phyloP scores from a whole-genome alignment of 53 echinoderm and acorn worm species.

The Pentamera pediparva region DNA sequence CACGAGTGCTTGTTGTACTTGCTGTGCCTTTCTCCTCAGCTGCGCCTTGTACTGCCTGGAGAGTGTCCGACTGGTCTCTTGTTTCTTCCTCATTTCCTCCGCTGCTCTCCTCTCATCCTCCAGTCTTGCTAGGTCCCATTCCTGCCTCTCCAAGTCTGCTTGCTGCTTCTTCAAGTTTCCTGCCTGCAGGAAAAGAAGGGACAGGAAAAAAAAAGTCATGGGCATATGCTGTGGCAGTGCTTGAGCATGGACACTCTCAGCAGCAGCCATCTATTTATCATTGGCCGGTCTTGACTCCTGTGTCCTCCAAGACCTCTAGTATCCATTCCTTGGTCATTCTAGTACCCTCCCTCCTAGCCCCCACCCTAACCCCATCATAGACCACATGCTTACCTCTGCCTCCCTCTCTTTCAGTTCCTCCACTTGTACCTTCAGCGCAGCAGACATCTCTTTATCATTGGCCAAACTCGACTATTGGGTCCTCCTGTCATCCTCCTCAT shows the following conservation, averaged over 20 bases:
- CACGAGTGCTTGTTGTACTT: slow-evolving; percentile 94
- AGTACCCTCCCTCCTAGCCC: no score
- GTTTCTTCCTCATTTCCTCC: slow-evolving; percentile 70
- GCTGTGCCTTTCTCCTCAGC: slow-evolving; percentile 74
- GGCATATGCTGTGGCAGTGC: no score
- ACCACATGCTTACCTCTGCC: slow-evolving; percentile 71
- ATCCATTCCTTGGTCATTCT: no score
- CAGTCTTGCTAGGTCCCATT: slow-evolving; percentile 77
- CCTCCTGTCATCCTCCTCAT: no score
- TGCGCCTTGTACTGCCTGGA: slow-evolving; percentile 93
- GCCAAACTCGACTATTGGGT: no score
- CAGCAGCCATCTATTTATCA: no score
- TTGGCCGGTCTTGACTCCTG: no score
- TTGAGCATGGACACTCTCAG: no score
- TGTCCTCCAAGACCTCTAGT: no score
- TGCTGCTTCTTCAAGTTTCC: slow-evolving; percentile 67
- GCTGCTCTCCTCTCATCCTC: slow-evolving; percentile 70
- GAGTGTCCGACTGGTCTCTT: slow-evolving; percentile 64
- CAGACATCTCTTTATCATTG: slow-evolving; percentile 69
- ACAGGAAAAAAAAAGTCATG: not conserved
- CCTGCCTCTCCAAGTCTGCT: slow-evolving; percentile 52
- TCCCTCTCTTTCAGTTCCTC: slow-evolving; percentile 73
- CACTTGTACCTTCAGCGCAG: slow-evolving; percentile 75
- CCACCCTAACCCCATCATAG: no score
- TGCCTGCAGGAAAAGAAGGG: slow-evolving; percentile 46